Evolutionary conservation across 2,888 invertebrate genomes (phyloP).

Genomic region (Bellardia pandia): DNA sequence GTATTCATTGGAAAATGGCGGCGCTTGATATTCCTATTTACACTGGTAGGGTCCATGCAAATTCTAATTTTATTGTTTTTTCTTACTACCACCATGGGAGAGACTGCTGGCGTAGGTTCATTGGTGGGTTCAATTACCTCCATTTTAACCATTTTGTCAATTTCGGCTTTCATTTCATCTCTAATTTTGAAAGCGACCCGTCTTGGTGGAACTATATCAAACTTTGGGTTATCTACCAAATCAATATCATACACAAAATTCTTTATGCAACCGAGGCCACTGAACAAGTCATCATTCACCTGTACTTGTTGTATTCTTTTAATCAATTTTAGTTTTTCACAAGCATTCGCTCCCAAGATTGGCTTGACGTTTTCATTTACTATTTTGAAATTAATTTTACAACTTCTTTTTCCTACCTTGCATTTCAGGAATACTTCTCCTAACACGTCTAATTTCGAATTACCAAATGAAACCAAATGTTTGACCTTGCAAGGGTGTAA

Average conservation of each 20-base stretch:
- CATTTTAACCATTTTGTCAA: conserved; percentile 67
- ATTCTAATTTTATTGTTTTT: conserved; percentile 53
- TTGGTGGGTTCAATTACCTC: conserved; percentile 65
- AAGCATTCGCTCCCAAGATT: conserved; percentile 27
- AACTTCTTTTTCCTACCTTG: not conserved
- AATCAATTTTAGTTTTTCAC: conserved; percentile 25
- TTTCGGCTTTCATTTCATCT: conserved; percentile 68
- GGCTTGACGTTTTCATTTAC: conserved; percentile 33
- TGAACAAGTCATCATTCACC: conserved; percentile 15
- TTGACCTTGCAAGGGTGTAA: not conserved
- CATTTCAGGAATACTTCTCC: not conserved
- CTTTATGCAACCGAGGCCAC: conserved; percentile 59
- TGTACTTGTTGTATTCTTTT: conserved; percentile 18
- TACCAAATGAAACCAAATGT: conserved; percentile 21
- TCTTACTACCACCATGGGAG: conserved; percentile 66
- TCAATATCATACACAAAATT: conserved; percentile 70
- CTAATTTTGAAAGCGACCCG: conserved; percentile 53
- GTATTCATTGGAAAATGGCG: conserved; percentile 62
- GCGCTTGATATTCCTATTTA: conserved; percentile 55
- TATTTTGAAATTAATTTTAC: conserved; percentile 40
- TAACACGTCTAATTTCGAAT: conserved; percentile 21
- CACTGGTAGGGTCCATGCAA: conserved; percentile 61
- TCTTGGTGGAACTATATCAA: conserved; percentile 60
- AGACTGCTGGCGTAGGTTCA: conserved; percentile 69
- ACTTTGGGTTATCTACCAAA: conserved; percentile 54